phyloP scores from a whole-genome alignment of 2,797 vertebrate species.

The Tragelaphus eurycerus region DNA sequence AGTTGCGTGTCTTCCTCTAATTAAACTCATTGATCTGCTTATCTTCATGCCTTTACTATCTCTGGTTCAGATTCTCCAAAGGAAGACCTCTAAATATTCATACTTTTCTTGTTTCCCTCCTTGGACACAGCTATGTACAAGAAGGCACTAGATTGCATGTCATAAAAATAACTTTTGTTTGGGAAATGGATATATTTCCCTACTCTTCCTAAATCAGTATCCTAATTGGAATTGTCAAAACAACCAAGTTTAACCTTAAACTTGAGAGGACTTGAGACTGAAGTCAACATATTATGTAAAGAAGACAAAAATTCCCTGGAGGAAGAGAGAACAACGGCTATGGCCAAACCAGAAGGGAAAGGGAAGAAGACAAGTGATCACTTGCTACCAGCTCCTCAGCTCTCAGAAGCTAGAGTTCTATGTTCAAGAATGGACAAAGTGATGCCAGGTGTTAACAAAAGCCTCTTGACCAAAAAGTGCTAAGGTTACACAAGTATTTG shows the following conservation, averaged over 20 bases:
- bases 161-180: constrained; percentile 22
- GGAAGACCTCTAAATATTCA: neutral
- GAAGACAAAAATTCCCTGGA: neutral
- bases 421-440: constrained; percentile 15
- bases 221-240: neutral
- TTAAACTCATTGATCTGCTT: neutral
- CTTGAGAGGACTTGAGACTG: neutral
- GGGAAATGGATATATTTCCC: neutral
- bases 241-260: constrained; percentile 26
- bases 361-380: neutral
- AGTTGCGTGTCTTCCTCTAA: neutral
- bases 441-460: constrained; percentile 42
- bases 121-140: neutral
- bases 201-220: neutral
- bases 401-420: neutral
- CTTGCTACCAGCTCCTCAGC: neutral
- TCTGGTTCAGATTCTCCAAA: neutral
- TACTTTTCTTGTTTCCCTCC: neutral
- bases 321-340: neutral
- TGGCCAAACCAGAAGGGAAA: neutral
- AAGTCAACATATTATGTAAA: neutral
- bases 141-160: neutral
- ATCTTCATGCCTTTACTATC: neutral
- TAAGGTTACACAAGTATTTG: constrained; percentile 47
- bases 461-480: constrained; percentile 37